Evolutionary conservation across 2,888 invertebrate genomes (phyloP), one percentile per base, ranked within the genome.

Genomic region (Prosapia bicincta): DNA sequence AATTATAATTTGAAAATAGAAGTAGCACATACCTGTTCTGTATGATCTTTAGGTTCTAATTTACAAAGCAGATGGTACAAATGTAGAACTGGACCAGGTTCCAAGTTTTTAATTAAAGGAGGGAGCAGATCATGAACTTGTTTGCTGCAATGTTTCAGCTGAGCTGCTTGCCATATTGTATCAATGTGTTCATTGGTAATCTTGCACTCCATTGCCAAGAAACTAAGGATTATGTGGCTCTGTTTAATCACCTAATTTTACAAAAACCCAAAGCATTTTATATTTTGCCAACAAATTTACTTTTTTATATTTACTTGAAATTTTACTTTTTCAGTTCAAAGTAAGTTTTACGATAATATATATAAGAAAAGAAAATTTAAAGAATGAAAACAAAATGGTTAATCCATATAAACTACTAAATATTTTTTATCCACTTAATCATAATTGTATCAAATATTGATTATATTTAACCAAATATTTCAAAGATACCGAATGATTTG

Each of bases 131-230:
- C 98, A 83, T 96, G 94, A 0, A 97, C 96, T 79, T 97, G 96
- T 81, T 96, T 93, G 0, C 96, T 93, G 84, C 97, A 98, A 84
- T 98, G 97, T 84, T 98, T 98, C 71, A 97, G 85, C 84, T 97
- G 97, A 0, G 97, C 96, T 0, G 97, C 96, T 80, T 96, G 94
- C 97, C 97, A 98, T 79, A 98, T 95, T 54, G 94, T 89, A 83
- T 97, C 96, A 80, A 98, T 91, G 81, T 98, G 96, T 76, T 95
- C 95, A 75, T 93, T 92, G 0, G 94, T 95, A 54, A 98, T 93
- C 80, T 95, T 90, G 65, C 95, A 94, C 85, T 97, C 97, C 85
- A 96, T 93, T 0, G 97, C 97, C 78, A 98, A 87, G 85, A 97
- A 96, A 85, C 96, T 96, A 70, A 97, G 87, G 79, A 97, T 93